Base-by-base conservation (phyloP, 2,888 invertebrate genomes). In the Amphimallon solstitiale region DNA sequence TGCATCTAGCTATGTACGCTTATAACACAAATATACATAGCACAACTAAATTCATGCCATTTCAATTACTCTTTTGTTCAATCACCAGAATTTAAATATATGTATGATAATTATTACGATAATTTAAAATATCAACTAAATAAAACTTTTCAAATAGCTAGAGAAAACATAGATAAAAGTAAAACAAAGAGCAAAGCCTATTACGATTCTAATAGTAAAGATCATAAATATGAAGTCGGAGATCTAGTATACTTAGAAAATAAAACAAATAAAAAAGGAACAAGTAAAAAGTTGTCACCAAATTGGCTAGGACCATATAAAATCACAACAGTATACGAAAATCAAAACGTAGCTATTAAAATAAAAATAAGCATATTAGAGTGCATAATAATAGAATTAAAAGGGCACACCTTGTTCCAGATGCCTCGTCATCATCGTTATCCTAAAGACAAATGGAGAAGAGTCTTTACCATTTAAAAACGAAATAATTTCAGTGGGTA, bases 21-120 rank as follows among this genome's bases (percentile, higher is more conserved):
- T n/a, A n/a, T n/a, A n/a, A n/a, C n/a, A n/a, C n/a, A n/a, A 76
- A 12, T 76, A 75, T 61, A 17, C 80, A 2, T 72, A 73, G 66
- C 73, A 64, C 72, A 3, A 76, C 56, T 77, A 72, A 51, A 74
- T 77, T 0, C 72, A 73, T 4, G 7, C 59, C 14, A 61, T 73
- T 6, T 71, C 35, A 37, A 21, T 10, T 72, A n/a, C n/a, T 71
- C 34, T 69, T n/a, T n/a, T n/a, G n/a, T n/a, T n/a, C 73, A 4
- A 68, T 72, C 71, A 67, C 71, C 73, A 35, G 69, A 74, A 67
- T 72, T 72, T 35, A 69, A 68, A 45, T 75, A 75, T 56, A 71
- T 70, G n/a, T 76, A 74, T 54, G 76, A 76, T 35, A 66, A n/a
- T n/a, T n/a, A n/a, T n/a, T n/a, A n/a, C n/a, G n/a, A n/a, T n/a